Conservation (phyloP, 1,140 invertebrate genomes). For the Chlorops oryzae region DNA sequence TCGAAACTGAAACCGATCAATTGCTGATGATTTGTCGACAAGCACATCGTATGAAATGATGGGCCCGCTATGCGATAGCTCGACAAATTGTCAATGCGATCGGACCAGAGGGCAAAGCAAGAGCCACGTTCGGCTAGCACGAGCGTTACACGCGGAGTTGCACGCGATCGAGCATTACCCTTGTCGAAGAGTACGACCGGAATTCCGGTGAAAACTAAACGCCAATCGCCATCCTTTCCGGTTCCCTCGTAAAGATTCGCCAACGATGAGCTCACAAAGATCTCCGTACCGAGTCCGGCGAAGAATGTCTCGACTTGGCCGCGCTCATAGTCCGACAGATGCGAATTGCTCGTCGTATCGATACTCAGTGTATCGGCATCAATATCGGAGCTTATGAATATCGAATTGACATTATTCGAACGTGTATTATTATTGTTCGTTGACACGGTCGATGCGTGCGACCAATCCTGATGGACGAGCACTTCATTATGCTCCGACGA, state of each 20-base stretch:
- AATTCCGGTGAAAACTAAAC: constrained; percentile 71
- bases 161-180: constrained; percentile 64
- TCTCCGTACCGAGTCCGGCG: constrained; percentile 69
- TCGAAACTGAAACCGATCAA: constrained; percentile 72
- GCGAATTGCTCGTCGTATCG: constrained; percentile 46
- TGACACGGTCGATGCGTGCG: constrained; percentile 33
- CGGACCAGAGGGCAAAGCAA: constrained; percentile 78
- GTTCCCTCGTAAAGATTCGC: constrained; percentile 71
- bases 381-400: constrained; percentile 40
- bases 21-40: constrained; percentile 53
- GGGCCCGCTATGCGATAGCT: constrained; percentile 59
- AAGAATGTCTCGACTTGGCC: constrained; percentile 75
- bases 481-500: constrained; percentile 42
- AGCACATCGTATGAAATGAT: constrained; percentile 78
- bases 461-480: constrained; percentile 39
- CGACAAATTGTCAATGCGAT: constrained; percentile 70
- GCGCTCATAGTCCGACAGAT: constrained; percentile 63
- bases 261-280: constrained; percentile 71
- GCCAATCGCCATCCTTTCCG: constrained; percentile 59
- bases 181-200: constrained; percentile 73
- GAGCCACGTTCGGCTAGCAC: constrained; percentile 76
- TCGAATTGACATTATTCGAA: constrained; percentile 21
- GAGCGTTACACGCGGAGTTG: constrained; percentile 67
- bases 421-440: constrained; percentile 34
- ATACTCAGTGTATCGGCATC: constrained; percentile 43